Conservation (phyloP, 2,888 invertebrate genomes). For the Callyntrura sp. region DNA sequence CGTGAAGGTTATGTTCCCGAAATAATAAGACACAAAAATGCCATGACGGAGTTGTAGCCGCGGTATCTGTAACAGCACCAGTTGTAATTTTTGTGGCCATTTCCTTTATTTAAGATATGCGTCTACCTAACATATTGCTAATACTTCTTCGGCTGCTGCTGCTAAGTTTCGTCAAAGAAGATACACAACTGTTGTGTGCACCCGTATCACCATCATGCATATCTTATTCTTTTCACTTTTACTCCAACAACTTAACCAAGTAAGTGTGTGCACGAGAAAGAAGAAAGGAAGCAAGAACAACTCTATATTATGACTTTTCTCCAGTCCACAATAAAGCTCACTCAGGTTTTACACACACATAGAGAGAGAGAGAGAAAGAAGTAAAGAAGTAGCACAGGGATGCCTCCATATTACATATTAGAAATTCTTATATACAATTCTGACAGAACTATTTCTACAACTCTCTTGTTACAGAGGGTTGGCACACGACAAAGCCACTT, state of each 20-base stretch:
- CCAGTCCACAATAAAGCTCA: constrained; percentile 14
- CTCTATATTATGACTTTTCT: constrained; percentile 34
- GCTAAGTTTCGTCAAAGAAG: constrained; percentile 59
- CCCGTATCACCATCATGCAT: constrained; percentile 31
- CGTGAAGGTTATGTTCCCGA: constrained; percentile 6
- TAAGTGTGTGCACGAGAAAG: too few relatives aligned
- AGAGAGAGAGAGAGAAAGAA: too few relatives aligned
- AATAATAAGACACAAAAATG: constrained; percentile 24
- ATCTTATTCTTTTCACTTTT: constrained; percentile 35
- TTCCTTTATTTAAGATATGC: constrained; percentile 75
- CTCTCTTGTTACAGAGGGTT: constrained; percentile 44
- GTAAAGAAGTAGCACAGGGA: background rate
- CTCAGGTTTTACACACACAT: background rate
- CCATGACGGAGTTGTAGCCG: background rate
- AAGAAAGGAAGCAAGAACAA: background rate
- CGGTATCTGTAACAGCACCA: constrained; percentile 29
- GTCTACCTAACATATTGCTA: constrained; percentile 68
- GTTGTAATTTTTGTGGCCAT: constrained; percentile 75
- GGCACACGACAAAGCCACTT: constrained; percentile 73
- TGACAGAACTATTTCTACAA: constrained; percentile 38
- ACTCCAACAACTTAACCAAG: background rate
- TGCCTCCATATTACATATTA: constrained; percentile 1
- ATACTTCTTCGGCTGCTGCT: constrained; percentile 4
- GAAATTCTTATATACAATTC: constrained; percentile 51
- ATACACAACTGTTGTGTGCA: constrained; percentile 23